Base-by-base conservation (phyloP, 2,113 vertebrate genomes). In the Passer montanus region DNA sequence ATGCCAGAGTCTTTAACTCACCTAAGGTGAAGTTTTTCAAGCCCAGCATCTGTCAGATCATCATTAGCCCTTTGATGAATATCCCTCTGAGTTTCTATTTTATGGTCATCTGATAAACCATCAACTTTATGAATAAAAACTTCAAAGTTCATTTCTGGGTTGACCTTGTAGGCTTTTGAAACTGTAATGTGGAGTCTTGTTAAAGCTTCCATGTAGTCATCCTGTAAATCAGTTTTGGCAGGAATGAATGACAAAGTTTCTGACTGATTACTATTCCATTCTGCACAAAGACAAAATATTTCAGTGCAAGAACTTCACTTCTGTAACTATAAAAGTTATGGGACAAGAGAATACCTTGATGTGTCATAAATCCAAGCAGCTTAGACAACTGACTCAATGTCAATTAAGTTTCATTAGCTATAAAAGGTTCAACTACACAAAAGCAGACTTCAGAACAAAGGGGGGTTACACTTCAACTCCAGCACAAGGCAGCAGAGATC, bases 51-150 rank as follows among this genome's bases (percentile, higher is more conserved):
- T 3, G 98, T 99, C 93, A 99, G 98, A 85, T 99, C 99, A 93
- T 99, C 99, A 64, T 99, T 99, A 96, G 99, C 99, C 96, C 99
- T 98, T 97, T 99, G 99, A 96, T 99, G 99, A 97, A 99, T 99
- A 97, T 99, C 99, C 80, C 99, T 98, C 97, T 99, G 99, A 37
- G 99, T 99, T 98, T 99, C 99, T 95, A 99, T 99, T 98, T 99
- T 99, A 98, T 99, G 99, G 97, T 99, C 99, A 93, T 99, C 99
- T 5, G 99, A 99, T 74, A 99, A 98, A 79, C 99, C 99, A 95
- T 99, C 99, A 94, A 99, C 99, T 98, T 99, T 99, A 98, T 99
- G 99, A 98, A 99, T 99, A 93, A 99, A 99, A 97, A 99, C 99
- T 97, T 99, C 99, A 56, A 99, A 99, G 98, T 99, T 99, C 98